These are phyloP conservation scores for Drosophila willistoni DNA, from an alignment of 1,140 invertebrate species.

Conservation along the genomic window DNA sequence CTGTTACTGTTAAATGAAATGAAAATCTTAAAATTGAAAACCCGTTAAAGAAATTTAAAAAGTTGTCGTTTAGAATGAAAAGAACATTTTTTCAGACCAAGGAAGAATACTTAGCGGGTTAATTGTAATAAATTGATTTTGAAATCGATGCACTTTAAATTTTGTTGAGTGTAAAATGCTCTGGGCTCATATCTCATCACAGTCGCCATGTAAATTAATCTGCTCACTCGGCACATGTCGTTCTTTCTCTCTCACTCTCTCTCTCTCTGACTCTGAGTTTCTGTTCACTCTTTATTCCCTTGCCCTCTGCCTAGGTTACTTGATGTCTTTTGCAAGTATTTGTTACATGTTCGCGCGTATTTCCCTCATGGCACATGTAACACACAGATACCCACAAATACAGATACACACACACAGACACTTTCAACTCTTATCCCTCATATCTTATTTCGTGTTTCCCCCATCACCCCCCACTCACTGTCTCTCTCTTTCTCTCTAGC, in stretches of 20 bases:
- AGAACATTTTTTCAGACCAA: too few relatives aligned
- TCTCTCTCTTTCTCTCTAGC: not conserved
- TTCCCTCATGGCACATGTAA: slow-evolving; percentile 73
- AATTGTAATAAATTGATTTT: too few relatives aligned
- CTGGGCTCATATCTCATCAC: slow-evolving; percentile 14
- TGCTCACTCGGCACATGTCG: slow-evolving; percentile 54
- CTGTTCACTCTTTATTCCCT: slow-evolving; percentile 36
- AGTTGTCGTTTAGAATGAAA: too few relatives aligned
- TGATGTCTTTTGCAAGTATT: slow-evolving; percentile 34
- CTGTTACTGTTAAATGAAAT: too few relatives aligned
- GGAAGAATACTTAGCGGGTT: too few relatives aligned
- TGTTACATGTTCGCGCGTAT: slow-evolving; percentile 68
- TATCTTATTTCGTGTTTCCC: slow-evolving; percentile 31
- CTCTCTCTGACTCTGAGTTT: not conserved
- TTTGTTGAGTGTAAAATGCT: slow-evolving; percentile 56
- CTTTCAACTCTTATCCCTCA: slow-evolving; percentile 3
- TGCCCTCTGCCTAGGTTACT: slow-evolving; percentile 17
- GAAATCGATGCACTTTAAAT: not conserved
- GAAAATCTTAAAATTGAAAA: too few relatives aligned
- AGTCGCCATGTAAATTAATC: slow-evolving; percentile 60
- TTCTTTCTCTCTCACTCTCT: slow-evolving; percentile 15
- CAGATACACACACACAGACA: slow-evolving; percentile 8
- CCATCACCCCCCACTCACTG: slow-evolving; percentile 7
- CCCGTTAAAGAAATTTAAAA: too few relatives aligned
- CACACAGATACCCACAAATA: not conserved